Percentiles rank a stretch among this genome's conserved stretches.
Evolutionary conservation across 2,888 invertebrate genomes (phyloP).

Genomic region (Ophioninae sp.): DNA sequence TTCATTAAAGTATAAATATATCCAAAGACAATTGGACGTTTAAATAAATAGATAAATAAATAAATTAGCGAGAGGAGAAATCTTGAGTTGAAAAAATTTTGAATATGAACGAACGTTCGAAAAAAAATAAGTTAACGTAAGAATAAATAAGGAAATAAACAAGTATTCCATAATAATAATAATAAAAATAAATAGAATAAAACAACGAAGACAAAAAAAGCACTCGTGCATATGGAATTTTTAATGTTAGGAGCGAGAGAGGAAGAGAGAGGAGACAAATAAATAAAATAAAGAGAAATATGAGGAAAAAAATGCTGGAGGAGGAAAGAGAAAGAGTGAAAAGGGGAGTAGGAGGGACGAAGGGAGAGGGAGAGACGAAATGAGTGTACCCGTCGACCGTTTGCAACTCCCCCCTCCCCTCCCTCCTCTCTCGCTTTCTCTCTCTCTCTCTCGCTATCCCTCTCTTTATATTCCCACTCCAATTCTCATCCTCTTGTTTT

Average conservation of each 20-base stretch:
- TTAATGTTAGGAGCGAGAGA: not conserved
- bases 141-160: too few relatives aligned
- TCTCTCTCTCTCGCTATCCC: conserved; percentile 66
- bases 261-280: not conserved
- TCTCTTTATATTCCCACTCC: conserved; percentile 72
- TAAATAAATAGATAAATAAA: too few relatives aligned
- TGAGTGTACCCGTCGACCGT: conserved; percentile 1
- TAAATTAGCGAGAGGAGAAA: too few relatives aligned
- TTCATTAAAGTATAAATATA: too few relatives aligned
- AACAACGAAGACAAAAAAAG: not conserved
- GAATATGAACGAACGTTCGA: too few relatives aligned
- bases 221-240: not conserved
- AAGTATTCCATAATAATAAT: too few relatives aligned
- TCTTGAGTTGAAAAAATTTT: too few relatives aligned
- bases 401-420: conserved; percentile 57
- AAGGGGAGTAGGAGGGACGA: not conserved
- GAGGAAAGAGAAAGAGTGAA: not conserved
- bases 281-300: not conserved
- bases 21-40: too few relatives aligned
- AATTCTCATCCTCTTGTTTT: conserved; percentile 79
- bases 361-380: not conserved
- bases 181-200: too few relatives aligned
- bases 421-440: too few relatives aligned
- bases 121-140: too few relatives aligned
- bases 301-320: not conserved